Conservation (phyloP, 2,113 vertebrate species). For the Syngnathus typhle region DNA sequence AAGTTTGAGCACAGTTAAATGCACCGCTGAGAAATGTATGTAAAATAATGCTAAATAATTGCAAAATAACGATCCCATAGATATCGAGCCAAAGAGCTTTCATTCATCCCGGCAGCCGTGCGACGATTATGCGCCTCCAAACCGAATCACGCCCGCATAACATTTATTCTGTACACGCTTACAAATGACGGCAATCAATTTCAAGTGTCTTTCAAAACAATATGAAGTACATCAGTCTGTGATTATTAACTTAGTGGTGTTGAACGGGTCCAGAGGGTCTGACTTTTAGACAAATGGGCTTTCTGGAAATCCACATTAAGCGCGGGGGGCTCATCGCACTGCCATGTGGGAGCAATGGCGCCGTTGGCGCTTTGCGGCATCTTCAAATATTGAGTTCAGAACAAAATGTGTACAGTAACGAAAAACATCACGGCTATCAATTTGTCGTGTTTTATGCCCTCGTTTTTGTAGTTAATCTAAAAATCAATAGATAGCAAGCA, state of each 20-base stretch:
- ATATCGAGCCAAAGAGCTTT: slow-evolving; percentile 19
- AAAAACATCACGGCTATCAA: slow-evolving; percentile 36
- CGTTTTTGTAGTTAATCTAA: slow-evolving; percentile 6
- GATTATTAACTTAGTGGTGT: slow-evolving; percentile 51
- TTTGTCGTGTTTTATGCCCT: slow-evolving; percentile 28
- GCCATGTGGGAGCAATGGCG: slow-evolving; percentile 34
- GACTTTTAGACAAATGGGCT: slow-evolving; percentile 47
- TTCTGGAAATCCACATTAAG: slow-evolving; percentile 52
- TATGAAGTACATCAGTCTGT: slow-evolving; percentile 54
- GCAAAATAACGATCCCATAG: slow-evolving; percentile 31
- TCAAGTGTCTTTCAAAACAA: slow-evolving; percentile 42
- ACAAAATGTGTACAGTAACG: slow-evolving; percentile 27
- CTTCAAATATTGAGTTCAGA: slow-evolving; percentile 21
- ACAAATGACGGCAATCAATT: slow-evolving; percentile 43
- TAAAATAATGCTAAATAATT: slow-evolving; percentile 9
- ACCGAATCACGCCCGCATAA: slow-evolving; percentile 17
- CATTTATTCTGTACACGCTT: slow-evolving; percentile 31
- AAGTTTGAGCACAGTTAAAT: not conserved
- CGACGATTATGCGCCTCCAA: slow-evolving; percentile 27
- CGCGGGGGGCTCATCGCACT: slow-evolving; percentile 30
- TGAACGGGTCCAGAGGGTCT: slow-evolving; percentile 41
- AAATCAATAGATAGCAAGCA: slow-evolving; percentile 1
- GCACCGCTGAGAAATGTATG: not conserved
- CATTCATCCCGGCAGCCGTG: slow-evolving; percentile 30
- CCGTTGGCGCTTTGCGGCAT: slow-evolving; percentile 32